Evolutionary conservation across 2,888 invertebrate genomes (phyloP), one percentile per base, ranked within the genome.

Genomic region (Neocrepidodera transversa): DNA sequence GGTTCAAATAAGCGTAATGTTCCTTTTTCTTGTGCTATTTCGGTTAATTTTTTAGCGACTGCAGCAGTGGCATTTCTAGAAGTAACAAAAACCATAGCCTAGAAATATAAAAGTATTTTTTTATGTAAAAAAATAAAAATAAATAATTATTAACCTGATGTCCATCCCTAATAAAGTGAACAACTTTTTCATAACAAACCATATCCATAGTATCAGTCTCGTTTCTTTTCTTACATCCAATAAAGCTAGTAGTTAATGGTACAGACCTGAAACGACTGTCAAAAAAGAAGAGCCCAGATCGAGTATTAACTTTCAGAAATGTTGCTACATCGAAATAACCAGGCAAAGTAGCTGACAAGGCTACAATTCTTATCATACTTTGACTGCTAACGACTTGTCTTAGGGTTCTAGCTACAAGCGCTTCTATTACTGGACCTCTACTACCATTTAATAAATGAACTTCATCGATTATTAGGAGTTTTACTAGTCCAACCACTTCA

Each of bases 381-480:
- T 95, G 95, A 0, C 92, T 89, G 1, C 92, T 90, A 72, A 95
- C 93, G 0, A 95, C 92, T 80, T 96, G 93, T 63, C 99, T 85
- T 4, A 98, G 81, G 0, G 98, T 99, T 66, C 99, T 83, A 0
- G 99, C 98, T 0, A 99, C 97, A 6, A 99, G 82, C 0, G 97
- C 95, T 79, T 99, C 99, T 2, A 99, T 93, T 2, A 98, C 98
- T 0, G 98, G 95, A 0, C 99, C 99, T 71, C 99, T 83, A 74
- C 97, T 97, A 2, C 97, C 97, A 77, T 99, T 97, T 45, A 99
- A 82, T 23, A 99, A 83, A 79, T 98, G 97, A 0, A 98, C 96
- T 79, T 99, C 98, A 78, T 98, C 98, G 66, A 97, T 93, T 70
- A 99, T 99, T 4, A 99, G 82, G 17, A 99, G 83, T 71, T 93